Evolutionary conservation across 2,113 vertebrate genomes (phyloP), one percentile per base, ranked within the genome.

Genomic region (Heterotis niloticus): DNA sequence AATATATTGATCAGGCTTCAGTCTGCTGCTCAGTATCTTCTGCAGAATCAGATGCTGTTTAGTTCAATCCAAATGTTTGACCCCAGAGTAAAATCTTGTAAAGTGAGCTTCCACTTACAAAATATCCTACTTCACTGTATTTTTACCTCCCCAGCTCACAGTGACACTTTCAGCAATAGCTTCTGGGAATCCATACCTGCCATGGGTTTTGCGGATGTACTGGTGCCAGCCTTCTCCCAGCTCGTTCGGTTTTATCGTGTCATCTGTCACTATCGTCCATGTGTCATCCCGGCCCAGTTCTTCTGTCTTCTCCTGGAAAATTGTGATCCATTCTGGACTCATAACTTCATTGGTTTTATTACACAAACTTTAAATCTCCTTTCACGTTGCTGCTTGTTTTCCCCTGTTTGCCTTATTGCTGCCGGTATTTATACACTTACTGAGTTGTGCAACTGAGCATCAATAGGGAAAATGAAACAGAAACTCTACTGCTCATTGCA

Each of bases 151-250:
- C 7, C 34, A 44, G 34, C 34, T 44, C 34, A 44, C 34, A 44
- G 34, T 2, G 34, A 44, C 34, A 44, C 34, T 44, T 44, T 44
- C 34, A 44, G 34, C 18, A 74, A 62, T 7, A 10, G 20, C 23
- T 18, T 59, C 52, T 18, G 11, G 3, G 17, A 5, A 51, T 16
- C 20, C 74, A 11, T 65, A 64, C 60, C 60, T 64, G 0, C 62
- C 75, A 65, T 52, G n/a, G n/a, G 34, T 76, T 1, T 29, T 52
- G 60, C 60, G 60, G 29, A 65, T 76, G 62, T 65, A 76, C n/a
- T 76, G 59, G 29, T 52, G 62, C 75, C 75, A 76, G 34, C 62
- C 75, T 4, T 65, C 18, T 24, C 14, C 29, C 17, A 13, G 75
- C 20, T 4, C 11, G 0, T 5, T 13, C 34, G 17, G 28, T 16